A percentile compares a stretch with the other conserved stretches of the same genome.
Conservation (phyloP, 2,888 invertebrate genomes). For the Cryptocephalus moraei region DNA sequence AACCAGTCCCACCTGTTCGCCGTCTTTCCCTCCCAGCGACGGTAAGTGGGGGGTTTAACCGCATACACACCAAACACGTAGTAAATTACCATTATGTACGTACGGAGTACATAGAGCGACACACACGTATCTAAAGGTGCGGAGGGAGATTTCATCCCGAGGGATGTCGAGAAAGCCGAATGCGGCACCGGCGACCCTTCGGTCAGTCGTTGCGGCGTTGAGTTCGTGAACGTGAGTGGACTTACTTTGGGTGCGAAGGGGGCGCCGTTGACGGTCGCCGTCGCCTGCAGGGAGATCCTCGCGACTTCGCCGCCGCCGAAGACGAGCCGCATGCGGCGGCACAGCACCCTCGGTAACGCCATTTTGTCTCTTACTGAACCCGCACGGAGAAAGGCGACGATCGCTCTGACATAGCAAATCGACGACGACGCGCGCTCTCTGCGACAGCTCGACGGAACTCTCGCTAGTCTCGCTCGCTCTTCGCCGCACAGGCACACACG, state of each 20-base stretch:
- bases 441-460: constrained; percentile 6
- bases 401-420: constrained; percentile 4
- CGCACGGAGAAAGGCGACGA: too few relatives aligned
- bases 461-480: constrained; percentile 9
- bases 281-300: too few relatives aligned
- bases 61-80: constrained; percentile 1
- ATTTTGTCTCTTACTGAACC: constrained; percentile 22
- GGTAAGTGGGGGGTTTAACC: constrained; percentile 16
- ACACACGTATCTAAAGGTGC: background rate
- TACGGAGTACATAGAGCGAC: too few relatives aligned
- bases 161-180: constrained; percentile 2
- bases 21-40: background rate
- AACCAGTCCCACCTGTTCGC: too few relatives aligned
- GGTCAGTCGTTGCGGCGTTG: too few relatives aligned
- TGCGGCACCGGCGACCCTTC: too few relatives aligned
- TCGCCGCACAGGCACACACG: background rate
- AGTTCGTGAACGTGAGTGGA: too few relatives aligned
- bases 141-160: background rate
- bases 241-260: too few relatives aligned
- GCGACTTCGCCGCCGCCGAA: constrained; percentile 32
- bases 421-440: constrained; percentile 4
- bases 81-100: too few relatives aligned
- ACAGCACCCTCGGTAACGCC: constrained; percentile 36
- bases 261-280: too few relatives aligned
- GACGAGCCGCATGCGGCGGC: constrained; percentile 33